A percentile compares a stretch with the other conserved stretches of the same genome.
phyloP scores from a whole-genome alignment of 2,888 invertebrate genomes.

The Agrotis puta region DNA sequence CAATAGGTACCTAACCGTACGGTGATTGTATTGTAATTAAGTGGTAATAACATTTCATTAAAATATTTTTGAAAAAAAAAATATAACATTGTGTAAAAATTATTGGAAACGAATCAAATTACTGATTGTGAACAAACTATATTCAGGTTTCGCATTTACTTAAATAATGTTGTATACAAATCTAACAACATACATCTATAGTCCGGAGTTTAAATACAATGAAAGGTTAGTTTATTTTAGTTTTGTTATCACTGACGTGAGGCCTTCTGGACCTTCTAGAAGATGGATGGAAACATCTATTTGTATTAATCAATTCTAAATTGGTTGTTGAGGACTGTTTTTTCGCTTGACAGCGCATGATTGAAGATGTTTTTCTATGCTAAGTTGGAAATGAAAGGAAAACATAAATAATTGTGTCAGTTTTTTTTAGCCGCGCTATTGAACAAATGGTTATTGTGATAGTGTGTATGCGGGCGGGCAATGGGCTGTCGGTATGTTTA shows the following conservation, averaged over 20 bases:
- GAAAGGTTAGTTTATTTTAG: not conserved
- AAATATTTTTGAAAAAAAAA: too few relatives aligned
- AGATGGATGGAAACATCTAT: slow-evolving; percentile 36
- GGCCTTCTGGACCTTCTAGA: slow-evolving; percentile 8
- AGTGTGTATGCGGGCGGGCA: not conserved
- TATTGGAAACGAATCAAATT: too few relatives aligned
- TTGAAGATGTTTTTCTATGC: slow-evolving; percentile 31
- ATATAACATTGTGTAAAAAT: too few relatives aligned
- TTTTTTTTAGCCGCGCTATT: slow-evolving; percentile 12
- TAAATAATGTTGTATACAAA: too few relatives aligned
- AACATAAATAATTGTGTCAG: slow-evolving; percentile 16
- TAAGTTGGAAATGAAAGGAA: slow-evolving; percentile 16
- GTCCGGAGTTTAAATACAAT: not conserved
- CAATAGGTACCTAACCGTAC: too few relatives aligned
- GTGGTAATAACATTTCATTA: too few relatives aligned
- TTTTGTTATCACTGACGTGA: not conserved
- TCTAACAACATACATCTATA: not conserved
- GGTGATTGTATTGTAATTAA: too few relatives aligned
- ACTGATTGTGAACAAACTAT: too few relatives aligned
- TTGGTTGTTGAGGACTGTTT: slow-evolving; percentile 13
- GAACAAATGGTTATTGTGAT: not conserved
- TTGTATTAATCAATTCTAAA: slow-evolving; percentile 44
- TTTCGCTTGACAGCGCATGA: slow-evolving; percentile 34
- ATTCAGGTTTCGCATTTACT: too few relatives aligned
- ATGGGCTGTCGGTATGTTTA: not conserved